Base-by-base conservation (phyloP, 2,113 vertebrate species). In the Sinocyclocheilus anophthalmus region DNA sequence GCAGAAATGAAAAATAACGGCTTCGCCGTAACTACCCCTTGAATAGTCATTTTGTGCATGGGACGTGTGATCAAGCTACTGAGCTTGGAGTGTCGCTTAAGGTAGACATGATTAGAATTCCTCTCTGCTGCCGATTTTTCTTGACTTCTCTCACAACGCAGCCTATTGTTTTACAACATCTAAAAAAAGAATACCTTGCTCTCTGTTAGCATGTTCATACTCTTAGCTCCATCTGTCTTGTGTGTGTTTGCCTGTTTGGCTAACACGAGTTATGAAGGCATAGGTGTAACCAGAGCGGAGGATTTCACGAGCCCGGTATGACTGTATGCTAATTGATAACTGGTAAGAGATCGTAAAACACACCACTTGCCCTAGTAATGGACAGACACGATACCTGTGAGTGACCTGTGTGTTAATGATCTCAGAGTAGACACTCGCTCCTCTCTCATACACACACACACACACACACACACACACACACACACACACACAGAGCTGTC, bases 321-420 rank as follows among this genome's bases (percentile, higher is more conserved):
- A 86, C 83, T 84, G 86, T 57, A 72, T 87, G 75, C 65, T 85
- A 85, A 85, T 83, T 83, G 65, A n/a, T n/a, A 59, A 14, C 70
- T 12, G 59, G n/a, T n/a, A 33, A 76, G 45, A 80, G 6, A 63
- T 45, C n/a, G n/a, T 42, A 61, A 26, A 0, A 55, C 24, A 42
- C 61, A 75, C 85, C 85, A 50, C 65, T 63, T 24, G 30, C 4
- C 59, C 48, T 26, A 81, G 18, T 59, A 83, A 53, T 82, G n/a
- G n/a, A 61, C 59, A 81, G 61, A 50, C 69, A 75, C 30, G 80
- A 33, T 55, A 77, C 84, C 53, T 85, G 83, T 76, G 78, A 76
- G 84, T 87, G 70, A 87, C 85, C 87, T 86, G 82, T 81, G 81
- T 73, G 12, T 72, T 76, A 91, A 86, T 67, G 83, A 69, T 55